These are phyloP conservation scores for Euzetes globulus DNA, from an alignment of 2,888 invertebrate species.

Conservation along the genomic window DNA sequence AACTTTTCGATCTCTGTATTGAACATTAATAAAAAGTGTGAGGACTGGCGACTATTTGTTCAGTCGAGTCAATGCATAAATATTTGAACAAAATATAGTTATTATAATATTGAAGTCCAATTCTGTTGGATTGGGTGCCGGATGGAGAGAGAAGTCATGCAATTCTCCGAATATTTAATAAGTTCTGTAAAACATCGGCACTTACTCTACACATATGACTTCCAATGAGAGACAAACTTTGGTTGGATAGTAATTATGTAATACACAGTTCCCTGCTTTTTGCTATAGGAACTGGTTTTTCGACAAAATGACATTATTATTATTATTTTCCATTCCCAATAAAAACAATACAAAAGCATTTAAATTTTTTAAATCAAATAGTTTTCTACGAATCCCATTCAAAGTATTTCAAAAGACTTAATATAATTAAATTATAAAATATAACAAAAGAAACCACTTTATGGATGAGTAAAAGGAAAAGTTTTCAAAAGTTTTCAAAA, in stretches of 20 bases:
- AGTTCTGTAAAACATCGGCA: not conserved
- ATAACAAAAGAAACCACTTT: too few relatives aligned
- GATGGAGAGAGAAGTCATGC: constrained; percentile 2
- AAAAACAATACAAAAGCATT: not conserved
- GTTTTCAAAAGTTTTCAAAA: too few relatives aligned
- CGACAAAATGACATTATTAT: not conserved
- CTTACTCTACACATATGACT: not conserved
- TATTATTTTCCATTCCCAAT: not conserved
- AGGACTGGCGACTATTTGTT: not conserved
- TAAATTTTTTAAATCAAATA: not conserved
- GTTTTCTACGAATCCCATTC: not conserved
- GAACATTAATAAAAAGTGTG: not conserved
- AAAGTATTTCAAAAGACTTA: not conserved
- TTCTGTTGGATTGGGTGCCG: not conserved
- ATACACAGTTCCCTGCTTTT: not conserved
- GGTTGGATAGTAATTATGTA: constrained; percentile 10
- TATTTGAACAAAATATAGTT: not conserved
- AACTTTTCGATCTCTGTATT: not conserved
- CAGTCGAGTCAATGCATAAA: constrained; percentile 8
- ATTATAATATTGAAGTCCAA: not conserved
- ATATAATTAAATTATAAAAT: not conserved
- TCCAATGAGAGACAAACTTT: constrained; percentile 10
- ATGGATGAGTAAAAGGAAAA: too few relatives aligned
- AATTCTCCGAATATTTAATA: not conserved
- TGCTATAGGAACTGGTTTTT: constrained; percentile 17